Conservation (phyloP, 2,888 invertebrate genomes). For the Abrostola tripartita region DNA sequence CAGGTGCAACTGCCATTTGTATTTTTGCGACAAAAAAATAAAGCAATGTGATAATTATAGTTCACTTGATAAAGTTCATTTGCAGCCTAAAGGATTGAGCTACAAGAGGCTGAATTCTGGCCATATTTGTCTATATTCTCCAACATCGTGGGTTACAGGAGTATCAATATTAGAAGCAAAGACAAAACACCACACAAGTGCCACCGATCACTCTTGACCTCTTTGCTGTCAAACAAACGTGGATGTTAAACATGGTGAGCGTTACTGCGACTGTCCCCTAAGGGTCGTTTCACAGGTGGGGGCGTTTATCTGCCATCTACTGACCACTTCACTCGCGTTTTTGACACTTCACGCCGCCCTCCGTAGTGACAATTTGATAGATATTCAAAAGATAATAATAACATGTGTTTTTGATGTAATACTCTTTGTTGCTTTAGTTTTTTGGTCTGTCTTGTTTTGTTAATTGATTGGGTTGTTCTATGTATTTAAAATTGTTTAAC, state of each 20-base stretch:
- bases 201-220: constrained; percentile 7
- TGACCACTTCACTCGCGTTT: constrained; percentile 60
- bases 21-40: no score
- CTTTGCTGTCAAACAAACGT: constrained; percentile 15
- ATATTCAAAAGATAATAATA: constrained; percentile 70
- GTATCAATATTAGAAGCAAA: not conserved
- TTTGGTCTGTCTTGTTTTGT: constrained; percentile 58
- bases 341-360: constrained; percentile 62
- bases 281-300: constrained; percentile 53
- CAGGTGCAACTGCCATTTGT: no score
- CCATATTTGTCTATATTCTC: not conserved
- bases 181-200: not conserved
- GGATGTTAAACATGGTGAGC: constrained; percentile 41
- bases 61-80: no score
- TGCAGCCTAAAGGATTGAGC: not conserved
- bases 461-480: constrained; percentile 55
- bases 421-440: constrained; percentile 41
- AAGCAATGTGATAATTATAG: no score
- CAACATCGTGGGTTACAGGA: not conserved
- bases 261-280: constrained; percentile 31
- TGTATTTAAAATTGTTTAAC: not conserved
- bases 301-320: constrained; percentile 55
- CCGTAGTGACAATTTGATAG: constrained; percentile 71
- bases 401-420: constrained; percentile 76
- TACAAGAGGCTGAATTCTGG: not conserved